Evolutionary conservation across 2,888 invertebrate genomes (phyloP), one percentile per base, ranked within the genome.

Genomic region (Meandrusa payeni): DNA sequence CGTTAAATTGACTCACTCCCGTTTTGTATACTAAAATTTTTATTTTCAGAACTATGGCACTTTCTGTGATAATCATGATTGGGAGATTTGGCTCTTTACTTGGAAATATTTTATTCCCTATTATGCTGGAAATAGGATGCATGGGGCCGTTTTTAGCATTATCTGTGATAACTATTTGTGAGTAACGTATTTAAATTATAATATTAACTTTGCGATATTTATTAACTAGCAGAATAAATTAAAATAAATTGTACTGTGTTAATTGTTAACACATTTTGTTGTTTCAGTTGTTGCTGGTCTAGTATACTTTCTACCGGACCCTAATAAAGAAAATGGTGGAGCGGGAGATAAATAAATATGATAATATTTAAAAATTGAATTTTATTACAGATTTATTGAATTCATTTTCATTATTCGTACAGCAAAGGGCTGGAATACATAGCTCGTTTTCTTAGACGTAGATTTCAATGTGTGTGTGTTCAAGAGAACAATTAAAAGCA

Each of bases 71-170:
- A 6, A 46, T 69, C 11, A 69, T 71, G 64, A 20, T 61, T 3
- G 76, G 76, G 2, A 52, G 76, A 19, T 48, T 65, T 0, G 76
- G 76, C 5, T 75, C 76, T 1, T 48, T 74, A 3, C 32, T 65
- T 2, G 76, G 76, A 6, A 75, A 66, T 39, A 57, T 75, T 10
- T 27, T 74, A 19, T 73, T 76, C 34, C 76, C 76, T 0, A 45
- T 70, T 1, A 50, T 76, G 51, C 40, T 76, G 45, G 52, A 65
- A 20, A 20, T 51, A 20, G 69, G 70, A 1, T 76, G 76, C 32
- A 71, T 74, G 70, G 59, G 60, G 1, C 73, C 75, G 1, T 76
- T 76, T 43, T 26, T 69, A 4, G 52, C 58, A 0, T 48, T 70
- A n/a, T 55, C 68, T 1, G 47, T 52, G 24, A 48, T 69, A n/a